Conservation (phyloP, 2,888 invertebrate genomes). For the Dyspetes luteomarginatus region DNA sequence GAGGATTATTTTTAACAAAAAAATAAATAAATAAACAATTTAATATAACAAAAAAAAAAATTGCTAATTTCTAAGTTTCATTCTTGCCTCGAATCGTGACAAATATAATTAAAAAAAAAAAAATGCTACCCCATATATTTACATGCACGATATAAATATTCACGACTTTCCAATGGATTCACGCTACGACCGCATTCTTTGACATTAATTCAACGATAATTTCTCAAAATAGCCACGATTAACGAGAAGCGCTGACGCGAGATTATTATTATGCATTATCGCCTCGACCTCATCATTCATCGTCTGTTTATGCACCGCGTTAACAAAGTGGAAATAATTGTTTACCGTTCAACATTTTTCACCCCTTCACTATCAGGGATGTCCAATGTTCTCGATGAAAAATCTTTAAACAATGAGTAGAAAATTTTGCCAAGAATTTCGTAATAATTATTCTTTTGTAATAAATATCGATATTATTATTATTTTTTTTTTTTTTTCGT, state of each 20-base stretch:
- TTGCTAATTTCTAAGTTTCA: too few species aligned
- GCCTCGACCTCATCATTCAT: neutral
- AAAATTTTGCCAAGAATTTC: too few species aligned
- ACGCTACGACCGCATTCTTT: neutral
- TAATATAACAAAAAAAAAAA: too few species aligned
- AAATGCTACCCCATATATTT: neutral
- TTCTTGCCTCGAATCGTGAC: neutral
- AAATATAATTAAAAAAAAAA: too few species aligned
- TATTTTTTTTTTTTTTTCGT: too few species aligned
- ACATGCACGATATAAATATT: neutral
- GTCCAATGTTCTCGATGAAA: too few species aligned
- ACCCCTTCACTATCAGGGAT: too few species aligned
- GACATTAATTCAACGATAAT: conserved; percentile 3
- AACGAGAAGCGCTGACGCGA: neutral
- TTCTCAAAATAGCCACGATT: neutral
- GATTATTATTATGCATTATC: conserved; percentile 20
- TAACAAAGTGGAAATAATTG: neutral
- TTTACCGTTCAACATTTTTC: neutral
- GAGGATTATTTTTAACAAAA: too few species aligned
- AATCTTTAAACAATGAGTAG: too few species aligned
- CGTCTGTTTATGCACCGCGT: neutral
- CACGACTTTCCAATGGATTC: neutral
- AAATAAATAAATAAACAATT: too few species aligned
- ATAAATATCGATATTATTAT: too few species aligned
- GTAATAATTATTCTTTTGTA: too few species aligned